Conservation (phyloP, 2,797 vertebrate species). For the Enteromius unitaeniatus region DNA sequence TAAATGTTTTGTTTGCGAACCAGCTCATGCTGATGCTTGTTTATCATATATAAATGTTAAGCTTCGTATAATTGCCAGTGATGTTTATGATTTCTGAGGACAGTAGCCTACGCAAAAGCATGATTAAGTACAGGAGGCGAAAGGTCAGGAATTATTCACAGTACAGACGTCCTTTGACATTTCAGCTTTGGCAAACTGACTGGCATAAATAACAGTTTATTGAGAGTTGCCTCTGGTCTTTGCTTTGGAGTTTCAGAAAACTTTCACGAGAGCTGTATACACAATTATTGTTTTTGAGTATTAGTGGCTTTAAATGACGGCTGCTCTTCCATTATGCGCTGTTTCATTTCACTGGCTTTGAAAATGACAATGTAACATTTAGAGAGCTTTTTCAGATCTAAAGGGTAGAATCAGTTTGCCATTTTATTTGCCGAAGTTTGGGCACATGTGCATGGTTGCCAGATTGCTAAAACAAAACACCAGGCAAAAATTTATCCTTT, state of each 20-base stretch:
- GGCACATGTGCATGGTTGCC: too few relatives aligned
- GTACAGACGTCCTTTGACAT: constrained; percentile 45
- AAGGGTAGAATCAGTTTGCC: not conserved
- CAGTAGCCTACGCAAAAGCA: constrained; percentile 26
- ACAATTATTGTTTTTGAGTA: not conserved
- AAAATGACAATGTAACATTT: constrained; percentile 8
- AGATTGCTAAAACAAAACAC: too few relatives aligned
- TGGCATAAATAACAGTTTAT: constrained; percentile 38
- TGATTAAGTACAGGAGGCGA: constrained; percentile 45
- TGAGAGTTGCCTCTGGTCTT: not conserved
- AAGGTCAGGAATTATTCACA: constrained; percentile 56
- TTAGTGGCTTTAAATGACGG: not conserved
- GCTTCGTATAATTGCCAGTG: constrained; percentile 39
- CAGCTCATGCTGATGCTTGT: constrained; percentile 35
- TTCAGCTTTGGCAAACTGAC: constrained; percentile 37
- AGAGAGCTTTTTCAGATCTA: not conserved
- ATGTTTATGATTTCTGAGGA: constrained; percentile 39
- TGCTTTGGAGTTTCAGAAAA: not conserved
- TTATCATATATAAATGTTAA: constrained; percentile 53
- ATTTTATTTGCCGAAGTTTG: not conserved
- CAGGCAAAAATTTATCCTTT: too few relatives aligned
- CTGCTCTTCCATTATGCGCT: not conserved
- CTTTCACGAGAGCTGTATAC: not conserved
- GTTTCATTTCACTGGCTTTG: not conserved
- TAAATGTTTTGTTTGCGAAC: constrained; percentile 15